Base-by-base conservation (phyloP, 2,888 invertebrate species). In the Caenorhabditis afra region DNA sequence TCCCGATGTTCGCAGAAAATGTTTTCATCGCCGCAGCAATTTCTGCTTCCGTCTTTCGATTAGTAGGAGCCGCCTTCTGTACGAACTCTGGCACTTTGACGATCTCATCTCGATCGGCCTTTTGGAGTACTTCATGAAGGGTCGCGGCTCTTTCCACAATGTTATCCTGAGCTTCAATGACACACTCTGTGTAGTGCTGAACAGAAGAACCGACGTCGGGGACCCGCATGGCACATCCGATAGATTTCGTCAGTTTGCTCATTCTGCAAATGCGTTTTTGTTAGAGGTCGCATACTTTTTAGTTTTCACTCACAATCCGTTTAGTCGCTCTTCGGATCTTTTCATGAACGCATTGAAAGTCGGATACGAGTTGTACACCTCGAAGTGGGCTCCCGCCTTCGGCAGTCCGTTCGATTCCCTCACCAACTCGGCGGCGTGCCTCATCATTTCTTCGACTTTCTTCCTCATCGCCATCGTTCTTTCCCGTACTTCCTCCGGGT, bases 321-420 rank as follows among this genome's bases (percentile, higher is more conserved):
- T 74, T 10, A 86, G n/a, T 18, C 85, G 59, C 14, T 77, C 70
- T 45, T 83, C 79, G 14, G 83, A 81, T 47, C 74, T 47, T 55
- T 76, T 59, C 81, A 86, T 85, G 16, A 90, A 79, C 18, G 77
- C 64, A n/a, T 82, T 81, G 79, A 86, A 90, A 10, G 79, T 59
- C 1, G 87, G 78, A 75, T 82, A 87, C 18, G 86, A 83, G 52
- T 80, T 82, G 76, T 85, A 85, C 3, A 89, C 57, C 64, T 89
- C 89, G 62, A 74, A 89, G 20, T 85, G 81, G 11, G 68, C 86
- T 16, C 88, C 89, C 1, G 45, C 39, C 50, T 74, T 81, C 11
- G 86, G 86, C 4, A 86, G 67, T 10, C 52, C 79, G 52, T 85
- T 82, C 11, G 82, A 75, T 23, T 80, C 77, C 4, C 68, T 59